phyloP scores from a whole-genome alignment of 2,888 invertebrate genomes.

The Brachylomia viminalis region DNA sequence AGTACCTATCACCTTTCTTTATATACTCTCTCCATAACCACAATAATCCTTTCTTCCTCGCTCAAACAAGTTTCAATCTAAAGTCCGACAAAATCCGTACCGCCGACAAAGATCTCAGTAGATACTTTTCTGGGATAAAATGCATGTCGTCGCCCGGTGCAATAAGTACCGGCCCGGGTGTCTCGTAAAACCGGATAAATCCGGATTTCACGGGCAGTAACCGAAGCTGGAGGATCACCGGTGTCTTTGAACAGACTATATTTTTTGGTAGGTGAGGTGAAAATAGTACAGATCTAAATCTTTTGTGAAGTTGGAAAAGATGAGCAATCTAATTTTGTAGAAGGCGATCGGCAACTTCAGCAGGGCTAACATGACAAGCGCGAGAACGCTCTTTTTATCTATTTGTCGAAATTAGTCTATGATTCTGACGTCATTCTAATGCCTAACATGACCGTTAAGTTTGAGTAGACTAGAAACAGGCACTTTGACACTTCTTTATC shows the following conservation, averaged over 20 bases:
- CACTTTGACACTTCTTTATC: no score
- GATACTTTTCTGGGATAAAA: conserved; percentile 43
- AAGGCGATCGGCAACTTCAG: no score
- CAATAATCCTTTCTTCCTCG: conserved; percentile 25
- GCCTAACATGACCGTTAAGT: no score
- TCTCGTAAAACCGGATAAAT: conserved; percentile 65
- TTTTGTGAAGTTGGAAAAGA: conserved; percentile 6
- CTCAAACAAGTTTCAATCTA: conserved; percentile 45
- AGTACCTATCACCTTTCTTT: conserved; percentile 1
- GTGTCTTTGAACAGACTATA: conserved; percentile 44
- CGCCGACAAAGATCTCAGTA: conserved; percentile 23
- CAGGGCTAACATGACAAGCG: no score
- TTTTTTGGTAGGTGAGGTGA: conserved; percentile 26
- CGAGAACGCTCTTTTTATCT: no score
- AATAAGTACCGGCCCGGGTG: conserved; percentile 51
- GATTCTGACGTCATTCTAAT: no score
- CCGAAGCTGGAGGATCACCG: conserved; percentile 37
- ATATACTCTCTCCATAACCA: background rate
- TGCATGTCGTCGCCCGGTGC: conserved; percentile 52
- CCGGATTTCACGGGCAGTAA: conserved; percentile 52
- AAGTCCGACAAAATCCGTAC: conserved; percentile 28
- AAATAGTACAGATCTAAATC: conserved; percentile 18
- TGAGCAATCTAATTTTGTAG: background rate
- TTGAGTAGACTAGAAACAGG: no score
- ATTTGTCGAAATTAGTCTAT: no score